Evolutionary conservation across 1,140 invertebrate species (phyloP), one percentile per base, ranked within the genome.

Genomic region (Trachelipus rathkii): DNA sequence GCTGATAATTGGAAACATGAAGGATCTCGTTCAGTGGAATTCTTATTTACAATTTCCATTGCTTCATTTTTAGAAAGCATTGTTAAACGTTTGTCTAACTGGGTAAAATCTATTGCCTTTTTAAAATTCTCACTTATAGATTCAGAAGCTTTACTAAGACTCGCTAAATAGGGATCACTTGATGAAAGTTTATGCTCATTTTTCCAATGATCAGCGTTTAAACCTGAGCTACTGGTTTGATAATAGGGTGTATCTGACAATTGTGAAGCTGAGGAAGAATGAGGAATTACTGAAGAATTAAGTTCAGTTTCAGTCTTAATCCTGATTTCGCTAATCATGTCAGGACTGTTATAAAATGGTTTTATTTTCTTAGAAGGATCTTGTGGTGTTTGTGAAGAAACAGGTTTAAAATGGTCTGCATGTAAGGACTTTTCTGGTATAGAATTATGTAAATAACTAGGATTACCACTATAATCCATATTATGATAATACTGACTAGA

Each of bases 41-140:
- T 33, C 6, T 33, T 33, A 6, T 33, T 33, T 33, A 33, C 33
- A 33, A 33, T 33, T 33, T 33, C 33, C 33, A 3, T 33, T 33
- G 33, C 33, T 33, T 33, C 33, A 60, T 60, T 60, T 60, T 60
- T 19, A 19, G 50, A 13, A 3, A 60, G 8, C 19, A 60, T 60
- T 13, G 50, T 15, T 60, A 60, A 60, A 13, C 50, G 50, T 60
- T 19, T 60, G 50, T 60, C 50, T 15, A 60, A 60, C 50, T 60
- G 11, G 11, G 50, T 15, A 60, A 60, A 60, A 60, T 60, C 50
- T 13, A 60, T 60, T 15, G 50, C 50, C 19, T 60, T 60, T 19
- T 60, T 60, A 19, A 60, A 60, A 60, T 60, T 60, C 50, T 60
- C 50, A 19, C 50, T 60, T 60, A 60, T 60, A 60, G 50, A 60